These are phyloP conservation scores for Brachypodius melanocephalos DNA, from an alignment of 2,113 vertebrate species.

Conservation along the genomic window DNA sequence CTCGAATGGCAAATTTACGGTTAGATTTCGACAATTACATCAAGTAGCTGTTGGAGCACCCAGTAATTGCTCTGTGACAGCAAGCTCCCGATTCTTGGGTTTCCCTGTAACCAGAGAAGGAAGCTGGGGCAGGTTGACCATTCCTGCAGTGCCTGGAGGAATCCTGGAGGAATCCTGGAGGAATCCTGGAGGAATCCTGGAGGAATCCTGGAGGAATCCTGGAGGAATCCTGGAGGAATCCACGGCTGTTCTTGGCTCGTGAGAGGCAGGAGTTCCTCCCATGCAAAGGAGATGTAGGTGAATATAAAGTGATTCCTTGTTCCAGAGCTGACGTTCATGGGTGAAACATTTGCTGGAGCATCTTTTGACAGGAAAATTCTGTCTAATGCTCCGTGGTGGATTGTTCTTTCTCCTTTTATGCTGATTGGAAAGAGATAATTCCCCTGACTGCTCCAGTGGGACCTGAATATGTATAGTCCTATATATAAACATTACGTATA, in stretches of 20 bases:
- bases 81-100: neutral
- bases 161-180: neutral
- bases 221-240: neutral
- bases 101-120: neutral
- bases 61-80: neutral
- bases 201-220: neutral
- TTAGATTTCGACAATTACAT: neutral
- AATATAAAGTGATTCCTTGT: neutral
- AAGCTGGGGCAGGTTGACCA: neutral
- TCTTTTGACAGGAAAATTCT: neutral
- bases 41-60: rapidly evolving
- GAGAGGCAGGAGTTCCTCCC: neutral
- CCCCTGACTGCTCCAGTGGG: too few species aligned
- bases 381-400: rapidly evolving
- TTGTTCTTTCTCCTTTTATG: neutral
- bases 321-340: neutral
- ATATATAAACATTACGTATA: neutral
- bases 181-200: neutral
- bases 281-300: neutral
- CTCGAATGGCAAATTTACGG: neutral
- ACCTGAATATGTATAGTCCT: rapidly evolving
- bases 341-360: neutral
- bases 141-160: neutral
- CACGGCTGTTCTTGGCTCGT: neutral
- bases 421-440: neutral